These are phyloP conservation scores for Lasioglossum baleicum DNA, from an alignment of 1,140 invertebrate species.

Conservation along the genomic window DNA sequence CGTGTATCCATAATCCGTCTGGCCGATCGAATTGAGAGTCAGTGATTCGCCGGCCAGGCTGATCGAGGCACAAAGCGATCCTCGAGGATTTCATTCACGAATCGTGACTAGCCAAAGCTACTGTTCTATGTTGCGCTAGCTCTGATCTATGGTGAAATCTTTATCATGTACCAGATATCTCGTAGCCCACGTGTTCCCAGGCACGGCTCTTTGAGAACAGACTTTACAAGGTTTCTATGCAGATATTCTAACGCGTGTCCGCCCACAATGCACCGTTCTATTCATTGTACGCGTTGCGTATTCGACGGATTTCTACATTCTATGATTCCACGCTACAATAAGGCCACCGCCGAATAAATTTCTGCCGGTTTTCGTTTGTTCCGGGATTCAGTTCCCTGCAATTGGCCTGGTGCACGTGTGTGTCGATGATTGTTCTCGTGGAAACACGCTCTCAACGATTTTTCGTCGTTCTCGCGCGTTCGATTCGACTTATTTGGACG, in stretches of 20 bases:
- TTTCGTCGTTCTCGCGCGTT: no score
- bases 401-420: background rate
- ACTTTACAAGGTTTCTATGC: conserved; percentile 49
- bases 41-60: no score
- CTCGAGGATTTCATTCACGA: conserved; percentile 46
- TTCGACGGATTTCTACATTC: conserved; percentile 11
- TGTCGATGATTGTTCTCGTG: no score
- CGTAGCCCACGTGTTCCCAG: conserved; percentile 47
- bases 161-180: conserved; percentile 58
- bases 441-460: no score
- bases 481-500: no score
- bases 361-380: background rate
- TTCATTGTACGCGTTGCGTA: conserved; percentile 34
- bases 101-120: conserved; percentile 44
- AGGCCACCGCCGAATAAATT: background rate
- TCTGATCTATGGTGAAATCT: conserved; percentile 58
- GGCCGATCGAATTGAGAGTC: background rate
- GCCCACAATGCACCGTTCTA: conserved; percentile 38
- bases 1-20: background rate
- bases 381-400: background rate
- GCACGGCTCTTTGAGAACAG: conserved; percentile 22
- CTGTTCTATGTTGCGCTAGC: conserved; percentile 3
- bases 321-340: background rate
- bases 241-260: conserved; percentile 31
- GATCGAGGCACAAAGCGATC: background rate